Conservation (phyloP, 2,113 vertebrate species). For the Chauna torquata region DNA sequence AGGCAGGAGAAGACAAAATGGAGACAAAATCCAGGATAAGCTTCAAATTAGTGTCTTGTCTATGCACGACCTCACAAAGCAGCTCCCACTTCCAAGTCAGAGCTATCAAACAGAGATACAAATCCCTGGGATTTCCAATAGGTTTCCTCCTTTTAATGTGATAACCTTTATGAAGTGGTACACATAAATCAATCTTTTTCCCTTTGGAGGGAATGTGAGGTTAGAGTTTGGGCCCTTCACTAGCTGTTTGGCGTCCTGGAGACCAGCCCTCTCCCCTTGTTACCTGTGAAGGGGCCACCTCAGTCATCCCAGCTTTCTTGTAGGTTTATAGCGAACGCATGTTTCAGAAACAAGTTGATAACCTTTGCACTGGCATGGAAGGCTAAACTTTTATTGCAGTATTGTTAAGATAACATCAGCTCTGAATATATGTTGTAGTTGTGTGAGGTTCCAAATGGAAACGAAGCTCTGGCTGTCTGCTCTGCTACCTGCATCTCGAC, state of each 20-base stretch:
- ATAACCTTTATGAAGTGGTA: background rate
- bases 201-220: background rate
- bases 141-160: background rate
- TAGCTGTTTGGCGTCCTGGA: background rate
- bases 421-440: background rate
- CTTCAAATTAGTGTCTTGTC: background rate
- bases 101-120: background rate
- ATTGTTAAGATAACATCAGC: constrained; percentile 16
- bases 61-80: background rate
- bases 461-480: background rate
- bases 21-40: background rate
- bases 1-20: background rate
- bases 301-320: background rate
- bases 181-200: background rate
- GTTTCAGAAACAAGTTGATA: constrained; percentile 44
- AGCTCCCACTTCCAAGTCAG: background rate
- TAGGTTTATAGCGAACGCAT: background rate
- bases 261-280: background rate
- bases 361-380: constrained; percentile 25
- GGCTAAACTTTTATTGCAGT: constrained; percentile 7
- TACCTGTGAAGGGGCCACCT: background rate
- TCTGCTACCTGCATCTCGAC: background rate
- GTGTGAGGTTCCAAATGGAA: background rate
- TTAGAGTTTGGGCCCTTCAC: background rate
- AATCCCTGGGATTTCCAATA: background rate